phyloP scores from a whole-genome alignment of 2,113 vertebrate genomes.

The Ptyas mucosa region DNA sequence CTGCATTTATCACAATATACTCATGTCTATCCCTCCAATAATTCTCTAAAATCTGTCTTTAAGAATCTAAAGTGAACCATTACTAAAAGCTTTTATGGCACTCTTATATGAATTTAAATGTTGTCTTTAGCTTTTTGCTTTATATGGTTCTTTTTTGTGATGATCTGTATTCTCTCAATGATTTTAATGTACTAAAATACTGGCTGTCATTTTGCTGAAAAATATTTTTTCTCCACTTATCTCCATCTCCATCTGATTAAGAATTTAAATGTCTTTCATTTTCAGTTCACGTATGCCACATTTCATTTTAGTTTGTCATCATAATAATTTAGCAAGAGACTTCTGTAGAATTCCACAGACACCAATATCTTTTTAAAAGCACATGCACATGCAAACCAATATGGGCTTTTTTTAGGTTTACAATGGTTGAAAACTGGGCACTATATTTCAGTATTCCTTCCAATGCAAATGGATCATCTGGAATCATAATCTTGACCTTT shows the following conservation, averaged over 20 bases:
- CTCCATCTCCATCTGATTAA: background rate
- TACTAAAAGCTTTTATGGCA: background rate
- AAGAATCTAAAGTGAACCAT: slow-evolving; percentile 29
- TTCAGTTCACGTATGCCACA: background rate
- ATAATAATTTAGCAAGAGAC: slow-evolving; percentile 1
- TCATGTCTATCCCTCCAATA: background rate
- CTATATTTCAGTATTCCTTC: background rate
- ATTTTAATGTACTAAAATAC: slow-evolving; percentile 7
- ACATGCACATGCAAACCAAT: background rate
- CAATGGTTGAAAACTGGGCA: background rate
- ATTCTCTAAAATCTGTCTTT: background rate
- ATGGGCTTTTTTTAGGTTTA: background rate
- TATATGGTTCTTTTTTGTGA: background rate
- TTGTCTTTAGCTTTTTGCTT: slow-evolving; percentile 17
- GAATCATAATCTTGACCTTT: background rate
- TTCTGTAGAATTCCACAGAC: slow-evolving; percentile 13
- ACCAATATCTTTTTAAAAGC: slow-evolving; percentile 22
- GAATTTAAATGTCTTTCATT: background rate
- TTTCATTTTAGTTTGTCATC: background rate
- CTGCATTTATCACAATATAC: slow-evolving; percentile 11
- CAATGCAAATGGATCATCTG: slow-evolving; percentile 8
- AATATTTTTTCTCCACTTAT: slow-evolving; percentile 12
- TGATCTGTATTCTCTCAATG: slow-evolving; percentile 8
- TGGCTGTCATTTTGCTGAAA: slow-evolving; percentile 4
- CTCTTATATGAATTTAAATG: slow-evolving; percentile 17